Conservation (phyloP, 1,140 invertebrate genomes). For the Zeugodacus cucurbitae region DNA sequence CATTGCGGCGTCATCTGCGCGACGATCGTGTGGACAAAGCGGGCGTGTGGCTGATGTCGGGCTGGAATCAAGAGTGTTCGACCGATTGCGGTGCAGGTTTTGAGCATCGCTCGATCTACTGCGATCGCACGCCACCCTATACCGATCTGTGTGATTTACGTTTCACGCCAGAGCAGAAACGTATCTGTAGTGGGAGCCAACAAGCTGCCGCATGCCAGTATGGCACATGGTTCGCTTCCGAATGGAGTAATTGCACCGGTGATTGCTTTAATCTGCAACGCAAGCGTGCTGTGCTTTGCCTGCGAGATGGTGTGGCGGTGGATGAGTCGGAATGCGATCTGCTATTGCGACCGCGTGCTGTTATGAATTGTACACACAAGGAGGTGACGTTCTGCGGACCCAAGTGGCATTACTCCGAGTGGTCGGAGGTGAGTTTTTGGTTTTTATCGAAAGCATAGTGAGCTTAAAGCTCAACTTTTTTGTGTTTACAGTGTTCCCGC, state of each 20-base stretch:
- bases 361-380: constrained; percentile 61
- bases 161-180: constrained; percentile 68
- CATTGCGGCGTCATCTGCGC: constrained; percentile 42
- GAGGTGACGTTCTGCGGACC: constrained; percentile 67
- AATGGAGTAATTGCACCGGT: constrained; percentile 71
- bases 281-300: constrained; percentile 65
- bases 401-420: constrained; percentile 72
- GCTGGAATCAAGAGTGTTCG: constrained; percentile 49
- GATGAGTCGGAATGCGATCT: constrained; percentile 51
- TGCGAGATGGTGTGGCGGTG: constrained; percentile 62
- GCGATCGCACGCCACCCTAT: constrained; percentile 57
- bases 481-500: constrained; percentile 66
- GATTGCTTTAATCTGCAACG: constrained; percentile 62
- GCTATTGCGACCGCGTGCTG: constrained; percentile 41
- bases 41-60: constrained; percentile 52
- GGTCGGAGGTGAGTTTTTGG: constrained; percentile 67
- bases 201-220: constrained; percentile 65
- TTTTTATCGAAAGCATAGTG: neutral
- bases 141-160: constrained; percentile 70
- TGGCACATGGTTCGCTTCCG: constrained; percentile 74
- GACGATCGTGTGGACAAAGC: constrained; percentile 43
- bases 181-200: constrained; percentile 70
- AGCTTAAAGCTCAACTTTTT: neutral
- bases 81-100: constrained; percentile 39
- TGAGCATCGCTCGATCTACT: constrained; percentile 52